Conservation (phyloP, 2,797 vertebrate species). For the Borostomias antarcticus region DNA sequence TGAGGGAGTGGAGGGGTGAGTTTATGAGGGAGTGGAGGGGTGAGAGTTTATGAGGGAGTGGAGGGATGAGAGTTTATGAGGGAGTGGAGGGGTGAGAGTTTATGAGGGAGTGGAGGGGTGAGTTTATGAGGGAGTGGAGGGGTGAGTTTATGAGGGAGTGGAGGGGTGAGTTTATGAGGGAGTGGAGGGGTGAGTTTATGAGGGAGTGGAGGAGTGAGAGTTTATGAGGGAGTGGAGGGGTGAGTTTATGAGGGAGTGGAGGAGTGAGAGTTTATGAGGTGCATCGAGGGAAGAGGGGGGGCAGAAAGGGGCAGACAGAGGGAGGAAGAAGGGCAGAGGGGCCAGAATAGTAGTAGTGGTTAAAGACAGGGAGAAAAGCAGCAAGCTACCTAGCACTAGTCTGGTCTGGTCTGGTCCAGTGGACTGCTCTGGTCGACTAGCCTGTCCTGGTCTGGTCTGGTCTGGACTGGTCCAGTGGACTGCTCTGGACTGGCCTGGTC, state of each 20-base stretch:
- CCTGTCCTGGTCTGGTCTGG: neutral
- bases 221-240: neutral
- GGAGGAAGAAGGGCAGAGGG: conserved; percentile 20
- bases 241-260: conserved; percentile 6
- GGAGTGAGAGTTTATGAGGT: too few species aligned
- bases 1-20: conserved; percentile 34
- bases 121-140: conserved; percentile 13
- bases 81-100: conserved; percentile 3
- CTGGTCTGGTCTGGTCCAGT: too few species aligned
- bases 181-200: conserved; percentile 5
- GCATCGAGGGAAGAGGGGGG: neutral
- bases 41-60: conserved; percentile 19
- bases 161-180: conserved; percentile 1
- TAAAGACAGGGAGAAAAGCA: neutral
- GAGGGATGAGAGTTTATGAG: conserved; percentile 1
- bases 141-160: conserved; percentile 19
- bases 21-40: conserved; percentile 19
- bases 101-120: conserved; percentile 37
- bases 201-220: neutral
- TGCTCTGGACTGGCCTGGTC: neutral
- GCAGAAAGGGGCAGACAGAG: conserved; percentile 6
- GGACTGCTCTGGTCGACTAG: neutral
- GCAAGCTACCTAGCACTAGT: too few species aligned
- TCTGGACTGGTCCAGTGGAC: neutral
- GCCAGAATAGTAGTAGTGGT: conserved; percentile 24